Evolutionary conservation across 2,888 invertebrate species (phyloP).

Genomic region (Heterodera filipjevi): DNA sequence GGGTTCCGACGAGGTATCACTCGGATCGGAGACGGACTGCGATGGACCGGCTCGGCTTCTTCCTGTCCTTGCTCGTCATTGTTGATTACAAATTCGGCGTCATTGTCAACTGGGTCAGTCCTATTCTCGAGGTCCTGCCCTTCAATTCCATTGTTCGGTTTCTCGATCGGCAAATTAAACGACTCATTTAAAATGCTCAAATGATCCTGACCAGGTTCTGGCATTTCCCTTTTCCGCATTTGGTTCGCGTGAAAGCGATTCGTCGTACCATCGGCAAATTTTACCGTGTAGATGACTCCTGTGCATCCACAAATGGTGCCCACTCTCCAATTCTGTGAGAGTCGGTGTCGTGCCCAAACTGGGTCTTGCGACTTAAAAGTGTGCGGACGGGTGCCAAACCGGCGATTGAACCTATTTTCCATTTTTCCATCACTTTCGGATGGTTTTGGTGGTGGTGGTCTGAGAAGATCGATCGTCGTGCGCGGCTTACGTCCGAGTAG

Average conservation of each 20-base stretch:
- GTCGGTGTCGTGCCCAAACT: not conserved
- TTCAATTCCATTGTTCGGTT: not conserved
- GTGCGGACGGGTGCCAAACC: not conserved
- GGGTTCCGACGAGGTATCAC: not conserved
- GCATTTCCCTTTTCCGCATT: not conserved
- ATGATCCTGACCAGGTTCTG: not conserved
- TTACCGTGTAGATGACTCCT: not conserved
- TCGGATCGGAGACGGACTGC: not conserved
- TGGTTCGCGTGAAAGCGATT: not conserved
- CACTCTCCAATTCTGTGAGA: not conserved
- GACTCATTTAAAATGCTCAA: not conserved
- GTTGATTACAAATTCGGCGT: too few species aligned
- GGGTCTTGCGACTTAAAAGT: not conserved
- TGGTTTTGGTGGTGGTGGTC: not conserved
- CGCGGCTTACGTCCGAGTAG: conserved; percentile 22
- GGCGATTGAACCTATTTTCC: conserved; percentile 24
- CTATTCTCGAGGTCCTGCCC: not conserved
- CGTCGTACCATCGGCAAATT: not conserved
- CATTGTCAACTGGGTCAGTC: not conserved
- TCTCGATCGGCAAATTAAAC: not conserved
- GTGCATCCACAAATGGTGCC: not conserved
- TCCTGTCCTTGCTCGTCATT: not conserved
- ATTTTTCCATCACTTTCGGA: conserved; percentile 65
- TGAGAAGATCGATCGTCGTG: conserved; percentile 14
- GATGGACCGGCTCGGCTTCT: not conserved